A percentile compares a stretch with the other conserved stretches of the same genome.
Evolutionary conservation across 2,797 vertebrate genomes (phyloP).

Genomic region (Natrix natrix): DNA sequence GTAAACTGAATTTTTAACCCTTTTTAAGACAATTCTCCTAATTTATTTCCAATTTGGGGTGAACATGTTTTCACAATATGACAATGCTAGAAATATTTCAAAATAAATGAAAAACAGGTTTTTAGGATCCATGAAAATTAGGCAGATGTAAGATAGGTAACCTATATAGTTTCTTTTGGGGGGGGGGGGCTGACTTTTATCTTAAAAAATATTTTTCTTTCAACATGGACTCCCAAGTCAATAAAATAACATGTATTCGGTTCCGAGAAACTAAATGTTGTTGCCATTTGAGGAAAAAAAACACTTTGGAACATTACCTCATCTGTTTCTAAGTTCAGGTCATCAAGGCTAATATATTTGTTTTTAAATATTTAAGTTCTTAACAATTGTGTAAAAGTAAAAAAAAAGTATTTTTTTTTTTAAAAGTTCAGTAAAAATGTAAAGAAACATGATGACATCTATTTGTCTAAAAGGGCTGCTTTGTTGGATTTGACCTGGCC

Average conservation of each 20-base stretch:
- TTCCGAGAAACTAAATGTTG: background rate
- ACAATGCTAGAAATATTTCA: background rate
- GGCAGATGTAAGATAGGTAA: rapidly evolving
- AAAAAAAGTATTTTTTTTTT: background rate
- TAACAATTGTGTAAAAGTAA: background rate
- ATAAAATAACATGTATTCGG: background rate
- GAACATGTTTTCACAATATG: background rate
- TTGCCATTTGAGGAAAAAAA: background rate
- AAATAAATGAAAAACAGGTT: rapidly evolving
- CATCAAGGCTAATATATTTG: background rate
- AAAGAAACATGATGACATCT: conserved; percentile 13
- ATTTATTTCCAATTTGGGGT: background rate
- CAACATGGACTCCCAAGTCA: background rate
- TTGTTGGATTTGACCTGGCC: conserved; percentile 91
- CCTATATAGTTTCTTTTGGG: background rate
- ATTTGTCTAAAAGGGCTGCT: conserved; percentile 80
- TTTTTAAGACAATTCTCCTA: background rate
- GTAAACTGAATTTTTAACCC: background rate
- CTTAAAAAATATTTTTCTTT: background rate
- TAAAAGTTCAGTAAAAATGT: background rate
- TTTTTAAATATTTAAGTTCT: background rate
- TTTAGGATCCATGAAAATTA: background rate
- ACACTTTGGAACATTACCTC: background rate
- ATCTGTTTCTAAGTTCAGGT: background rate
- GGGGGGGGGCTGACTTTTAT: background rate